Conservation (phyloP, 2,797 vertebrate species). For the Xenopus petersii region DNA sequence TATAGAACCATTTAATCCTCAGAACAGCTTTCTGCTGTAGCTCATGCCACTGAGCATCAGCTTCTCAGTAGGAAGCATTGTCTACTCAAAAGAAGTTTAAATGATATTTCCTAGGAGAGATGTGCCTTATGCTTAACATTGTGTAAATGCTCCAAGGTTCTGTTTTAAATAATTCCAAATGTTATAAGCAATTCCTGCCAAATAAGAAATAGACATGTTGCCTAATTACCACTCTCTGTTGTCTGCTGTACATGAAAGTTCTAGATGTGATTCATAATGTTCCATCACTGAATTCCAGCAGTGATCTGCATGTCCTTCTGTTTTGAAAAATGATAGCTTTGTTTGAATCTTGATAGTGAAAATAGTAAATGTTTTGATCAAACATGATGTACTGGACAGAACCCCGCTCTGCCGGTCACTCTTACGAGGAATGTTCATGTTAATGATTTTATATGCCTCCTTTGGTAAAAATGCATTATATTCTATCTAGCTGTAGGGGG, state of each 20-base stretch:
- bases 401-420: too few species aligned
- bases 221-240: conserved; percentile 29
- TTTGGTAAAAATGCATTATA: too few species aligned
- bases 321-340: too few species aligned
- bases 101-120: conserved; percentile 47
- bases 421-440: too few species aligned
- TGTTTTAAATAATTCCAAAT: conserved; percentile 47
- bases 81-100: conserved; percentile 48
- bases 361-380: too few species aligned
- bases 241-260: conserved; percentile 19
- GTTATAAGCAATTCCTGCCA: conserved; percentile 33
- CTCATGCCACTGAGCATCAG: conserved; percentile 43
- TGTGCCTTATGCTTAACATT: conserved; percentile 46
- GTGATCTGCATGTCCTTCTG: conserved; percentile 3
- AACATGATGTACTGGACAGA: too few species aligned
- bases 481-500: too few species aligned
- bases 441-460: too few species aligned
- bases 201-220: conserved; percentile 22
- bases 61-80: conserved; percentile 35
- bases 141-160: conserved; percentile 37
- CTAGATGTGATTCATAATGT: conserved; percentile 15
- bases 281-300: conserved; percentile 16
- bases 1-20: conserved; percentile 46
- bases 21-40: conserved; percentile 37
- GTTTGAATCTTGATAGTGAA: too few species aligned